These are phyloP conservation scores for Littorina saxatilis DNA, from an alignment of 1,140 invertebrate genomes.

Conservation along the genomic window DNA sequence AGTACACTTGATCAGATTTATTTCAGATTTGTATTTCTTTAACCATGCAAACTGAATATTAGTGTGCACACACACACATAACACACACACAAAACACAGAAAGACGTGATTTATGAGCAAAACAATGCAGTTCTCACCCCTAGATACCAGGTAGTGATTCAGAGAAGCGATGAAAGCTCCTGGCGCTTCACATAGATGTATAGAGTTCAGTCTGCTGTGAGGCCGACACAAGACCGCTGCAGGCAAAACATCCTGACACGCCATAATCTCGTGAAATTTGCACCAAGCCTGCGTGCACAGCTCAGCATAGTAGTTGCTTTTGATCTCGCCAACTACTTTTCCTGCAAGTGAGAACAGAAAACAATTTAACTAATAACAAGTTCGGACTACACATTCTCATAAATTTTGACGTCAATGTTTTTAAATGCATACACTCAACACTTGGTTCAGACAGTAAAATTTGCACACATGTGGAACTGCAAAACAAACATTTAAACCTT, in stretches of 20 bases:
- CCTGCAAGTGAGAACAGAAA: slow-evolving; percentile 2
- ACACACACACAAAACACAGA: no score
- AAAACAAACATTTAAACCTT: no score
- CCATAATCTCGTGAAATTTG: slow-evolving; percentile 91
- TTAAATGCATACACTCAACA: no score
- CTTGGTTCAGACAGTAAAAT: no score
- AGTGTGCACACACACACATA: no score
- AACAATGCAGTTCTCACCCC: slow-evolving; percentile 53
- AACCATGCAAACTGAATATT: no score
- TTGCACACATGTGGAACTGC: no score
- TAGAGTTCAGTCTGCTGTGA: slow-evolving; percentile 78
- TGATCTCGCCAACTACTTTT: slow-evolving; percentile 40
- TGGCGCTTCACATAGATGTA: slow-evolving; percentile 96
- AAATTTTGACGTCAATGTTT: no score
- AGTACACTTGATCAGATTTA: no score
- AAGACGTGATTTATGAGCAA: no score
- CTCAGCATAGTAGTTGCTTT: slow-evolving; percentile 57
- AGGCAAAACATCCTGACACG: slow-evolving; percentile 80
- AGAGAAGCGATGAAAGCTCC: slow-evolving; percentile 93
- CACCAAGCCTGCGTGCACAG: slow-evolving; percentile 89
- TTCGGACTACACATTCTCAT: background rate
- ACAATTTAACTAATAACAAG: background rate
- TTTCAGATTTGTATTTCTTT: no score
- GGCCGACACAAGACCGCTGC: background rate
- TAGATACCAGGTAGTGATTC: slow-evolving; percentile 87